Evolutionary conservation across 2,113 vertebrate genomes (phyloP).

Genomic region (Python bivittatus): DNA sequence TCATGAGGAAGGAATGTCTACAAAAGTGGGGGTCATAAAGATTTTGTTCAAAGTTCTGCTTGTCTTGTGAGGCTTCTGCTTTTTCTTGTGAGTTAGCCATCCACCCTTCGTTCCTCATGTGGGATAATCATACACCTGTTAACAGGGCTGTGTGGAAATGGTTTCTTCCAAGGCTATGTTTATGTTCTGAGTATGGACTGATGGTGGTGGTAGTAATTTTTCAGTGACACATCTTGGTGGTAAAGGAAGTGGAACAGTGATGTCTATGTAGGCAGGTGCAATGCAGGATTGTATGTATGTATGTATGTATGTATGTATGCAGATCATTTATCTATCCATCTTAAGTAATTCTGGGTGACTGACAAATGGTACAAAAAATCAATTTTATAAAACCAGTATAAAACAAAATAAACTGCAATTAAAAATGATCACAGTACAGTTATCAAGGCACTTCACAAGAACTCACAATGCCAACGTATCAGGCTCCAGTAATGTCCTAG

Average conservation of each 20-base stretch:
- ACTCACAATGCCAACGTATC: neutral
- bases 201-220: neutral
- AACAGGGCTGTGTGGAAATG: neutral
- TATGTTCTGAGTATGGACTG: neutral
- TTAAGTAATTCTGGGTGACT: neutral
- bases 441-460: neutral
- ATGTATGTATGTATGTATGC: neutral
- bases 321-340: neutral
- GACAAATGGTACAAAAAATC: neutral
- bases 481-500: neutral
- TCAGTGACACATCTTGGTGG: neutral
- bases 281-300: neutral
- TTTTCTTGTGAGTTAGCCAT: neutral
- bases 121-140: neutral
- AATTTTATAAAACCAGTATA: neutral
- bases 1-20: neutral
- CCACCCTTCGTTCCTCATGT: neutral
- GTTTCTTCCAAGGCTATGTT: neutral
- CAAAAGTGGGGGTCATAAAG: neutral
- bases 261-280: neutral
- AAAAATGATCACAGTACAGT: neutral
- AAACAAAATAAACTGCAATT: neutral
- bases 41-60: neutral
- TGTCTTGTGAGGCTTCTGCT: neutral
- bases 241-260: too few relatives aligned